A percentile compares a stretch with the other conserved stretches of the same genome.
These are phyloP conservation scores for Furnarius figulus DNA, from an alignment of 2,113 vertebrate genomes.

Conservation along the genomic window DNA sequence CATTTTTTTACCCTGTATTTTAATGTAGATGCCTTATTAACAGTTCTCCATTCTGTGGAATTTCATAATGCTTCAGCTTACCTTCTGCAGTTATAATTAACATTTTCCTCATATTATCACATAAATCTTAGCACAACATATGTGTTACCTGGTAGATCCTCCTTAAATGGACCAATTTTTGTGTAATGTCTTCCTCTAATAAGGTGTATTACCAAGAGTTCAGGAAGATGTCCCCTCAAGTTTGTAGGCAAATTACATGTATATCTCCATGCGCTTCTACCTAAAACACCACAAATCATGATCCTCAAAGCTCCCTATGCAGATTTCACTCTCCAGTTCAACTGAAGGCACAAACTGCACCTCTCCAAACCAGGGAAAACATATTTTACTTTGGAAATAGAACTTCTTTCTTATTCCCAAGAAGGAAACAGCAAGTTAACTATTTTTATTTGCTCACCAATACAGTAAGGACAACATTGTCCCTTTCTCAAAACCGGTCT, in stretches of 20 bases:
- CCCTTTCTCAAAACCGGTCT: slow-evolving; percentile 88
- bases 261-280: not conserved
- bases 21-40: not conserved
- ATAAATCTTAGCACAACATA: not conserved
- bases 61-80: not conserved
- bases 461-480: slow-evolving; percentile 91
- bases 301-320: not conserved
- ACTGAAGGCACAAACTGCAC: not conserved
- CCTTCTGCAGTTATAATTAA: not conserved
- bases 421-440: not conserved
- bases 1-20: not conserved
- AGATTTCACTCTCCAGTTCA: not conserved
- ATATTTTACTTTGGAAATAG: not conserved
- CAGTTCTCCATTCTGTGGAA: not conserved
- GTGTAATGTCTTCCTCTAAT: not conserved
- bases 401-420: not conserved
- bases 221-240: not conserved
- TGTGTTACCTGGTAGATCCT: not conserved
- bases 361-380: not conserved
- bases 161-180: not conserved
- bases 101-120: not conserved
- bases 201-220: not conserved
- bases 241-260: not conserved
- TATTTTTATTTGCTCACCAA: slow-evolving; percentile 76
- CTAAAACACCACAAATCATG: not conserved